A percentile compares a stretch with the other conserved stretches of the same genome.
phyloP scores from a whole-genome alignment of 2,888 invertebrate genomes.

The Xylota segnis region DNA sequence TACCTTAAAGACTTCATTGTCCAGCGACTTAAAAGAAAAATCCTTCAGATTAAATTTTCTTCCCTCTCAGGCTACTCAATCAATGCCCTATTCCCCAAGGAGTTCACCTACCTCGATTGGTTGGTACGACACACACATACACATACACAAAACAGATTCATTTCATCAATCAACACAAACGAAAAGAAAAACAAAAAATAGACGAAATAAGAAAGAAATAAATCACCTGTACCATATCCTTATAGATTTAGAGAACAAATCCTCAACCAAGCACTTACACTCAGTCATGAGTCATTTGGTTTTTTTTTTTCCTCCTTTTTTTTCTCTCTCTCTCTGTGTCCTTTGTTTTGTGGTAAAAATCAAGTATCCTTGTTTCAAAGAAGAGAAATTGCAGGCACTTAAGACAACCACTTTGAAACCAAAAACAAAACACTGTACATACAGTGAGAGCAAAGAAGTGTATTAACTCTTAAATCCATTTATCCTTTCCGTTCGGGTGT shows the following conservation, averaged over 20 bases:
- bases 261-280: constrained; percentile 9
- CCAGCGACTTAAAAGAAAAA: constrained; percentile 4
- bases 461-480: constrained; percentile 44
- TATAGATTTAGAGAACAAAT: constrained; percentile 26
- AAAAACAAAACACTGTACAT: constrained; percentile 1
- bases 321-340: background rate
- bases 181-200: background rate
- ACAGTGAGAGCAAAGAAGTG: constrained; percentile 14
- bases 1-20: background rate
- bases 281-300: constrained; percentile 35
- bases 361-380: constrained; percentile 53
- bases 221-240: constrained; percentile 54
- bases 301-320: background rate
- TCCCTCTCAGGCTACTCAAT: constrained; percentile 32
- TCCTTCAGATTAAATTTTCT: constrained; percentile 30
- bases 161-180: constrained; percentile 53
- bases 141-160: constrained; percentile 38
- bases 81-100: constrained; percentile 40
- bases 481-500: constrained; percentile 31
- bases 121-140: background rate
- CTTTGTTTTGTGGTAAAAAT: background rate
- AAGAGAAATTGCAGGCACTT: constrained; percentile 64
- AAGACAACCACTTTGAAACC: constrained; percentile 54
- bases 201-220: constrained; percentile 11
- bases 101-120: constrained; percentile 33